phyloP scores from a whole-genome alignment of 2,797 vertebrate species.

The Perodicticus potto region DNA sequence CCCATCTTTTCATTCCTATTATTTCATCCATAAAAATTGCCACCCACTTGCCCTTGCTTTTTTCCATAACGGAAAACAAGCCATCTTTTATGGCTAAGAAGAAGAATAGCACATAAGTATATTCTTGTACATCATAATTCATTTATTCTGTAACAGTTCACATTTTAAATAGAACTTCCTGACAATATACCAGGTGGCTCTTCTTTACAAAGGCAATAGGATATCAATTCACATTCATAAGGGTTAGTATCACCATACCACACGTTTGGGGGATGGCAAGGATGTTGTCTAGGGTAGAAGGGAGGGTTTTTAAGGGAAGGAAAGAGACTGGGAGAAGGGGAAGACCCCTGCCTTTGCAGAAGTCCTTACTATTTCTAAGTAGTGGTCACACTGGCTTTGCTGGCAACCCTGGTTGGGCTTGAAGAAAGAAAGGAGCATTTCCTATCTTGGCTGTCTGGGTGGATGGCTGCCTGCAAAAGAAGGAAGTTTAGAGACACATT shows the following conservation, averaged over 20 bases:
- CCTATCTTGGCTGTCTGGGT: not conserved
- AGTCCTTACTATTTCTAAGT: constrained; percentile 56
- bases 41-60: not conserved
- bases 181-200: constrained; percentile 84
- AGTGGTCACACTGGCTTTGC: constrained; percentile 61
- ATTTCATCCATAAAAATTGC: not conserved
- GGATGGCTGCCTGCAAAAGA: not conserved
- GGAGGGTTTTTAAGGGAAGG: not conserved
- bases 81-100: not conserved
- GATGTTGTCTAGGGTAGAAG: not conserved
- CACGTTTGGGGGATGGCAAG: not conserved
- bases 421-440: not conserved
- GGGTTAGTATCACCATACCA: constrained; percentile 69
- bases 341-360: not conserved
- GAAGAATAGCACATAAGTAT: constrained; percentile 47
- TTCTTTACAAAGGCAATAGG: constrained; percentile 72
- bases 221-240: constrained; percentile 84
- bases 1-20: not conserved
- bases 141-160: constrained; percentile 86
- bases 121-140: constrained; percentile 82
- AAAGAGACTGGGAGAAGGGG: not conserved
- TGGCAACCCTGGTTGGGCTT: constrained; percentile 58
- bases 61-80: not conserved
- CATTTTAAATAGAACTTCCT: constrained; percentile 85
- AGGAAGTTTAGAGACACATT: not conserved